Evolutionary conservation across 1,140 invertebrate genomes (phyloP).

Genomic region (Drosophila rufa): DNA sequence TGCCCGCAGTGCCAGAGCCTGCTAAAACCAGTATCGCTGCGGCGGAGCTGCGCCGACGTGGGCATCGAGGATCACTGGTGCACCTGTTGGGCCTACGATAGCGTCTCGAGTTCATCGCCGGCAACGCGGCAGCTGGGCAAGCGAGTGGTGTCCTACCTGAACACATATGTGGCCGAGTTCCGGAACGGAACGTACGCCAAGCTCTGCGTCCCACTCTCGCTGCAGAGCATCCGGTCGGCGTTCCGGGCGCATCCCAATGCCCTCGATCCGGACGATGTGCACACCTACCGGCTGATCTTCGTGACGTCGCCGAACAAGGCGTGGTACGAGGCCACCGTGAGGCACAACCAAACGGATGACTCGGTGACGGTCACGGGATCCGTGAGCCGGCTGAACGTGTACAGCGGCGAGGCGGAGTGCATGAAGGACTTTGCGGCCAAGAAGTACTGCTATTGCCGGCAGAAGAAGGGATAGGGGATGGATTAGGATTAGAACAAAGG

Average conservation of each 20-base stretch:
- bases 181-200: slow-evolving; percentile 67
- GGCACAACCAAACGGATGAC: slow-evolving; percentile 72
- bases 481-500: slow-evolving; percentile 23
- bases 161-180: slow-evolving; percentile 71
- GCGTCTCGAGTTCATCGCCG: slow-evolving; percentile 83
- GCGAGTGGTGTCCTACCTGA: slow-evolving; percentile 85
- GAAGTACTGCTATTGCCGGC: slow-evolving; percentile 87
- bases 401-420: slow-evolving; percentile 86
- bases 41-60: slow-evolving; percentile 90
- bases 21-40: slow-evolving; percentile 87
- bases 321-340: slow-evolving; percentile 87
- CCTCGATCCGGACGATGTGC: slow-evolving; percentile 16
- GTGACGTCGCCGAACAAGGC: slow-evolving; percentile 87
- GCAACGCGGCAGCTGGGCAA: slow-evolving; percentile 85
- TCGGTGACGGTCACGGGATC: slow-evolving; percentile 74
- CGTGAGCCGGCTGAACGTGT: slow-evolving; percentile 88
- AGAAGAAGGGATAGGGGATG: slow-evolving; percentile 39
- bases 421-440: slow-evolving; percentile 86
- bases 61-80: slow-evolving; percentile 92
- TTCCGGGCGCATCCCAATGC: slow-evolving; percentile 54
- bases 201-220: slow-evolving; percentile 47
- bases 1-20: slow-evolving; percentile 90
- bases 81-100: slow-evolving; percentile 88
- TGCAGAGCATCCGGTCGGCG: slow-evolving; percentile 52
- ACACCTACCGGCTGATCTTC: slow-evolving; percentile 84